Base-by-base conservation (phyloP, 1,140 invertebrate species). In the Battus philenor region DNA sequence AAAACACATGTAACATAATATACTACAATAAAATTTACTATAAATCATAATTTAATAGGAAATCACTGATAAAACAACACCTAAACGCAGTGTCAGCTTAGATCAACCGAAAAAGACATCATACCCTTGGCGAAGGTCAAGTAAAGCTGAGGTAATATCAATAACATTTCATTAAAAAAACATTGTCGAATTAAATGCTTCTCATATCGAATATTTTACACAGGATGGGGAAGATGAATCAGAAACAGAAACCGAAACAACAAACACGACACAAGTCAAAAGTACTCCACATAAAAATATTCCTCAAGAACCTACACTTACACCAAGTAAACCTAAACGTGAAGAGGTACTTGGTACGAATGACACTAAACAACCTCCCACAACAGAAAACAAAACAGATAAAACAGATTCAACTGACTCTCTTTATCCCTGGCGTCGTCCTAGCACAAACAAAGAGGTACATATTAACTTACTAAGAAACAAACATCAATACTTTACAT, bases 11-110 rank as follows among this genome's bases (percentile, higher is more conserved):
- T 29, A 12, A 29, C 33, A 5, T 44, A 56, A 26, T 55, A 16
- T 45, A 18, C 7, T 44, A 30, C n/a, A n/a, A n/a, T n/a, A n/a
- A n/a, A n/a, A n/a, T n/a, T n/a, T 18, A 44, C 13, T 26, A 12
- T 27, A 10, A 43, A 44, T n/a, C 13, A 26, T 9, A 9, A 33
- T 27, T 20, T 20, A 6, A 2, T 3, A 20, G 18, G 18, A 29
- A 56, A 17, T 43, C 9, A 57, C 32, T 16, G 44, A 65, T 45
- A 77, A 58, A 15, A 55, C 59, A 13, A 64, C 71, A 54, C 50
- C 66, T 9, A 70, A 72, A 59, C 62, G 60, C 58, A 75, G 69
- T 41, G 39, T 59, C 39, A 77, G 62, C 36, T 48, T 77, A 47
- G 62, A 76, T 12, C 56, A 61, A 38, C 50, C 62, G 5, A 60